These are phyloP conservation scores for Trichopria drosophilae DNA, from an alignment of 2,888 invertebrate genomes.

Conservation along the genomic window DNA sequence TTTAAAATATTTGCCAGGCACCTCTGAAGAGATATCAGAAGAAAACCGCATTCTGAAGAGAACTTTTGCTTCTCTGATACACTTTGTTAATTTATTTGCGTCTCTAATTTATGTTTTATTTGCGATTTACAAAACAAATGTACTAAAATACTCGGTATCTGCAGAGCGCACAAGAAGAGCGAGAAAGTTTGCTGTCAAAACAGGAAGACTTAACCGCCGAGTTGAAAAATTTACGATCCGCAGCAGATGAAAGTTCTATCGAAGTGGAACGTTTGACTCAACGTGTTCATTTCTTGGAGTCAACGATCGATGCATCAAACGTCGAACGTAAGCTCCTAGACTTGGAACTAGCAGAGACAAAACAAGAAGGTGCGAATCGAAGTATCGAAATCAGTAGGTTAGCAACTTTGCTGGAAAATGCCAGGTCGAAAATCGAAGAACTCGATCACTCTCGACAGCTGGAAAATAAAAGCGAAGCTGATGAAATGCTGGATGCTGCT, in stretches of 20 bases:
- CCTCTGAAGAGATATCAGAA: too few species aligned
- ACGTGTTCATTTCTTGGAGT: conserved; percentile 71
- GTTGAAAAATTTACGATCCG: conserved; percentile 66
- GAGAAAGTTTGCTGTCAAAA: conserved; percentile 72
- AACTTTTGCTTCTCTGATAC: too few species aligned
- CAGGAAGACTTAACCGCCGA: conserved; percentile 79
- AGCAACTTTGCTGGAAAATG: conserved; percentile 78
- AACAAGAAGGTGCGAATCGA: conserved; percentile 74
- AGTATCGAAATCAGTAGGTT: conserved; percentile 80
- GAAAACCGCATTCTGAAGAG: too few species aligned
- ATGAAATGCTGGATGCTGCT: conserved; percentile 69
- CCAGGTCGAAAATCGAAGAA: conserved; percentile 77
- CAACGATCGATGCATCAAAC: conserved; percentile 72
- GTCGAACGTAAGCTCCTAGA: conserved; percentile 77
- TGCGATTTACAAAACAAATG: too few species aligned
- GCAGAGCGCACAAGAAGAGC: conserved; percentile 76
- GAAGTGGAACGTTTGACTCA: conserved; percentile 72
- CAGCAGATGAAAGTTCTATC: conserved; percentile 65
- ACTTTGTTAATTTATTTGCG: too few species aligned
- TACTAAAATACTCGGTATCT: too few species aligned
- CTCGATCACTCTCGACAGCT: conserved; percentile 70
- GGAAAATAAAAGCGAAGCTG: conserved; percentile 72
- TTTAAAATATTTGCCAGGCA: too few species aligned
- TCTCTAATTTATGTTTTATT: too few species aligned
- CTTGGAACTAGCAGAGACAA: conserved; percentile 70